Conservation (phyloP, 2,113 vertebrate genomes). For the Cololabis saira region DNA sequence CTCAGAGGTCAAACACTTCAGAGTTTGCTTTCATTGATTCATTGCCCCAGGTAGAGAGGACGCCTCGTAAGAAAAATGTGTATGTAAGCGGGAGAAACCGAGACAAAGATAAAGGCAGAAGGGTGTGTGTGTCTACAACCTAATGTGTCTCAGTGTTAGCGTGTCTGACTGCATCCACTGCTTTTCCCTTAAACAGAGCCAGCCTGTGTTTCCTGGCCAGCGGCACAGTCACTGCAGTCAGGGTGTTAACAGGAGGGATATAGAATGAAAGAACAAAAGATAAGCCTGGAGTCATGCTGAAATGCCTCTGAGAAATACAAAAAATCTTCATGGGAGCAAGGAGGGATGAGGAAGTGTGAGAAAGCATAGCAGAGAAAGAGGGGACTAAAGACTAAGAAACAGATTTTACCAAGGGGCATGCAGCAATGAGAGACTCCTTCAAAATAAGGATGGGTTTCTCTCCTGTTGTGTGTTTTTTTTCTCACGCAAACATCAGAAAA, state of each 20-base stretch:
- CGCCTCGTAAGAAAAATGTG: conserved; percentile 21
- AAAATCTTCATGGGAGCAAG: conserved; percentile 36
- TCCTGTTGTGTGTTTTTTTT: background rate
- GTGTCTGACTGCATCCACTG: conserved; percentile 54
- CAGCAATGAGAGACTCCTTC: conserved; percentile 18
- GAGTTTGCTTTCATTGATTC: conserved; percentile 69
- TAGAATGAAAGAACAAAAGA: conserved; percentile 64
- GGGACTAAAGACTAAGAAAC: conserved; percentile 8
- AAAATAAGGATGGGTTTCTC: conserved; percentile 20
- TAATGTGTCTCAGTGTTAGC: conserved; percentile 45
- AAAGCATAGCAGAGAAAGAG: conserved; percentile 12
- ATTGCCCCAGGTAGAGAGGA: conserved; percentile 62
- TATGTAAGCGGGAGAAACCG: conserved; percentile 28
- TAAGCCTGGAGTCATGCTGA: conserved; percentile 49
- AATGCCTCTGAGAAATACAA: conserved; percentile 54
- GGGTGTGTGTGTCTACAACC: conserved; percentile 42
- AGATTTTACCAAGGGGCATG: conserved; percentile 12
- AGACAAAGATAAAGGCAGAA: conserved; percentile 40
- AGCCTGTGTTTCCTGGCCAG: conserved; percentile 64
- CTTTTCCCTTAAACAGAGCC: conserved; percentile 68
- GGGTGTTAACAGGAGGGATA: conserved; percentile 58
- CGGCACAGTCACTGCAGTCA: conserved; percentile 45
- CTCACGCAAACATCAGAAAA: conserved; percentile 32
- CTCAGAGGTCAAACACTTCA: conserved; percentile 70
- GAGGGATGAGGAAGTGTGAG: conserved; percentile 39